phyloP scores from a whole-genome alignment of 2,113 vertebrate genomes.

The Rhagologus leucostigma region DNA sequence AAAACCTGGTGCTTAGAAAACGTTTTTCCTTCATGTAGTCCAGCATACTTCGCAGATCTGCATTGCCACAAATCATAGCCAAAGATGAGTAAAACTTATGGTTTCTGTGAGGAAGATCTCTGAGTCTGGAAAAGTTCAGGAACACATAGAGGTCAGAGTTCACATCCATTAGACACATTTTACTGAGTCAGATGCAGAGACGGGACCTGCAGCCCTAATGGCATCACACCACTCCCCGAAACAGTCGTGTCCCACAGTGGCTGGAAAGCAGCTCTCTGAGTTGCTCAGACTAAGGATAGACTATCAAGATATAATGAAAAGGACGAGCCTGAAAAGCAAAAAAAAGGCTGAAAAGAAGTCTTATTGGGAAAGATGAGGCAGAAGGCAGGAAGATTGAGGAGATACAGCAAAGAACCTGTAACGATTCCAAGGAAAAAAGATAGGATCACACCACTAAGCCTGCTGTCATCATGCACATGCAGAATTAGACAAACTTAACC shows the following conservation, averaged over 20 bases:
- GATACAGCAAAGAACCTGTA: neutral
- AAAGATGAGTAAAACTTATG: constrained; percentile 46
- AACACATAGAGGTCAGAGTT: neutral
- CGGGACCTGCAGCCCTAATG: neutral
- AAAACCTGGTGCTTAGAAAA: constrained; percentile 23
- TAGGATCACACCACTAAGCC: neutral
- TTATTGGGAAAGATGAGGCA: neutral
- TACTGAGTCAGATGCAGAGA: constrained; percentile 1
- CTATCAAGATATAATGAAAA: neutral
- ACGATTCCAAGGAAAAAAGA: neutral
- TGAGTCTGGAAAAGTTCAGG: constrained; percentile 26
- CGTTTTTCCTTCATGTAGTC: constrained; percentile 37
- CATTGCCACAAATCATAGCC: constrained; percentile 28
- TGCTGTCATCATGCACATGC: neutral
- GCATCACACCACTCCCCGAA: neutral
- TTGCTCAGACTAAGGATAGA: neutral
- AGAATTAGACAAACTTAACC: neutral
- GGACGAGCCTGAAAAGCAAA: neutral
- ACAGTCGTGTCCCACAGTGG: neutral
- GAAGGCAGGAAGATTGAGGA: neutral
- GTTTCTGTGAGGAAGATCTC: constrained; percentile 46
- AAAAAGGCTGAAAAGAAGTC: neutral
- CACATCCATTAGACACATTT: neutral
- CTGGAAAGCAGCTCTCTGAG: neutral
- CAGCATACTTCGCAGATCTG: constrained; percentile 40